These are phyloP conservation scores for Asarcornis scutulata DNA, from an alignment of 2,113 vertebrate species.

Conservation along the genomic window DNA sequence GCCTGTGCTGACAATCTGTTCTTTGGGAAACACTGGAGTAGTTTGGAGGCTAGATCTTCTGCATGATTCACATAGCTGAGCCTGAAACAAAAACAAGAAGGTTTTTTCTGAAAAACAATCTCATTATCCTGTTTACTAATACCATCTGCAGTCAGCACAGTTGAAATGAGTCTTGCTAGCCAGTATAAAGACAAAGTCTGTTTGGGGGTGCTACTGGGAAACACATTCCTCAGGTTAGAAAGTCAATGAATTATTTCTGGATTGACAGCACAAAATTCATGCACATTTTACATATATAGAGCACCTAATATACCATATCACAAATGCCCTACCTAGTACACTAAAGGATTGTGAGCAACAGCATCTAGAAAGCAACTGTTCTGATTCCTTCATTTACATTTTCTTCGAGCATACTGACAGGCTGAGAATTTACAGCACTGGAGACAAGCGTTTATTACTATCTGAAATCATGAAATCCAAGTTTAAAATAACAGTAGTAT, in stretches of 20 bases:
- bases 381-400: neutral
- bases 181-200: neutral
- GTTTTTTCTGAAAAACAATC: constrained; percentile 19
- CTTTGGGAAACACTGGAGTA: constrained; percentile 98
- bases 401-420: neutral
- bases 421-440: neutral
- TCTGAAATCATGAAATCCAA: neutral
- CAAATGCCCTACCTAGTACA: neutral
- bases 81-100: constrained; percentile 77
- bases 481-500: neutral
- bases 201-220: neutral
- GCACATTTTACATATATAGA: neutral
- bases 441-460: neutral
- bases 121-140: neutral
- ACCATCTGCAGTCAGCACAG: neutral
- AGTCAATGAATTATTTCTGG: neutral
- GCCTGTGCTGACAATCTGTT: constrained; percentile 93
- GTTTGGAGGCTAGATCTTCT: constrained; percentile 93
- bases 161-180: neutral
- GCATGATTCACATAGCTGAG: constrained; percentile 92
- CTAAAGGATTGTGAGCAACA: neutral
- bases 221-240: neutral
- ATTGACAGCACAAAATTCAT: neutral
- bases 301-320: neutral
- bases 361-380: neutral